Percentiles rank a stretch among this genome's conserved stretches.
Evolutionary conservation across 2,888 invertebrate species (phyloP).

Genomic region (Tachina grossa): DNA sequence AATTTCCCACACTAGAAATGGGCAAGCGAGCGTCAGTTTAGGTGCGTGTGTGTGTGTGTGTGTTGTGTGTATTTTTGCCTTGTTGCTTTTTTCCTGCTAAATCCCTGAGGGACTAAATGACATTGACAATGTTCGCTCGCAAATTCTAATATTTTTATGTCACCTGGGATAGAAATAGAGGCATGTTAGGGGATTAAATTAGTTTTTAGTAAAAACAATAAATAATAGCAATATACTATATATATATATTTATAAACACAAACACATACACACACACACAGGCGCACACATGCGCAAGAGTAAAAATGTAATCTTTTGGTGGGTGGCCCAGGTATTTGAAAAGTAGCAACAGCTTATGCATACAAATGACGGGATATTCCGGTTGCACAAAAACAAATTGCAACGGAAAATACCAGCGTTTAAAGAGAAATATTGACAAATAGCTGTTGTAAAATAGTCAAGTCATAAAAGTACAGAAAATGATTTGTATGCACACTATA

Average conservation of each 20-base stretch:
- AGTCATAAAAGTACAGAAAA: too few relatives aligned
- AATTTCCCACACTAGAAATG: constrained; percentile 58
- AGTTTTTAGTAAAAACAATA: constrained; percentile 12
- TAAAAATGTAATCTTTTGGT: background rate
- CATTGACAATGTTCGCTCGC: constrained; percentile 44
- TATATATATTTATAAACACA: background rate
- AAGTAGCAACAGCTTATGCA: background rate
- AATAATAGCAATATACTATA: background rate
- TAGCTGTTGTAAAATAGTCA: too few relatives aligned
- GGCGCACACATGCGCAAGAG: background rate
- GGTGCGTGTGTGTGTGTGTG: background rate
- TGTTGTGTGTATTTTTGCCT: background rate
- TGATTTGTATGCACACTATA: too few relatives aligned
- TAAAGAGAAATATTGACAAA: too few relatives aligned
- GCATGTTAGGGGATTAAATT: constrained; percentile 53
- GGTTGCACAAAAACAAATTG: too few relatives aligned
- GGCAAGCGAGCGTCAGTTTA: background rate
- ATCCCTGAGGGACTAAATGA: constrained; percentile 64
- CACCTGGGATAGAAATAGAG: constrained; percentile 25
- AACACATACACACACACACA: background rate
- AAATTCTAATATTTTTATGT: constrained; percentile 24
- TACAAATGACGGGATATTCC: too few relatives aligned
- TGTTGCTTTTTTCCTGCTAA: background rate
- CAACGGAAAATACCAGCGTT: too few relatives aligned
- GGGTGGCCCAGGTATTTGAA: constrained; percentile 58